Percentiles rank a stretch among this genome's conserved stretches.
These are phyloP conservation scores for Phaonia tiefii DNA, from an alignment of 2,888 invertebrate species.

Conservation along the genomic window DNA sequence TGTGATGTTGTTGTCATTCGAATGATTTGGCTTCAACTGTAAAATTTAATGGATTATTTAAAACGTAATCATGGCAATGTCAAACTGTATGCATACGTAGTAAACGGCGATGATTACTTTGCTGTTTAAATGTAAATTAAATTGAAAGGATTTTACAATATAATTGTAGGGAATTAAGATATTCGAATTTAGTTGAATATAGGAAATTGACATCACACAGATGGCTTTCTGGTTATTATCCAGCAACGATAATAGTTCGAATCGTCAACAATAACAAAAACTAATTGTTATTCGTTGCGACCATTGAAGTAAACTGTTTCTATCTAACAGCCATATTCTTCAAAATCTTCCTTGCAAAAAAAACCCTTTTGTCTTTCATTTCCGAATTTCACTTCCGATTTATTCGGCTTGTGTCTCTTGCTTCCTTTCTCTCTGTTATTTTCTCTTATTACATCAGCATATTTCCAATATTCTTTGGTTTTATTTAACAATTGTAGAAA, in stretches of 20 bases:
- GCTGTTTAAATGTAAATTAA: background rate
- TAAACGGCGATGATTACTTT: background rate
- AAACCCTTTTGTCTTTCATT: background rate
- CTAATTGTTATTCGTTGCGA: too few species aligned
- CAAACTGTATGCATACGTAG: background rate
- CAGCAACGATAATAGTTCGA: too few species aligned
- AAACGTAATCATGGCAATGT: background rate
- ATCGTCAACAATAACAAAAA: too few species aligned
- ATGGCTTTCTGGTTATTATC: too few species aligned
- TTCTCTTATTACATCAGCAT: background rate
- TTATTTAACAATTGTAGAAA: constrained; percentile 1
- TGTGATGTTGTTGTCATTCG: too few species aligned
- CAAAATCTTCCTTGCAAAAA: too few species aligned
- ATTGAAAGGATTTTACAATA: background rate
- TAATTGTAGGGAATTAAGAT: too few species aligned
- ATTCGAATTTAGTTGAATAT: too few species aligned
- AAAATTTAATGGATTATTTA: background rate
- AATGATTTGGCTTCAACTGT: too few species aligned
- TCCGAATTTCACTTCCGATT: background rate
- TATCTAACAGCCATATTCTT: too few species aligned
- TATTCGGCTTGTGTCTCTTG: background rate
- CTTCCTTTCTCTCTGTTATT: background rate
- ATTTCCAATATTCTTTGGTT: background rate
- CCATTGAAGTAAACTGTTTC: too few species aligned
- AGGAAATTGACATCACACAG: too few species aligned